Conservation (phyloP, 2,888 invertebrate species). For the Tetramorium bicarinatum region DNA sequence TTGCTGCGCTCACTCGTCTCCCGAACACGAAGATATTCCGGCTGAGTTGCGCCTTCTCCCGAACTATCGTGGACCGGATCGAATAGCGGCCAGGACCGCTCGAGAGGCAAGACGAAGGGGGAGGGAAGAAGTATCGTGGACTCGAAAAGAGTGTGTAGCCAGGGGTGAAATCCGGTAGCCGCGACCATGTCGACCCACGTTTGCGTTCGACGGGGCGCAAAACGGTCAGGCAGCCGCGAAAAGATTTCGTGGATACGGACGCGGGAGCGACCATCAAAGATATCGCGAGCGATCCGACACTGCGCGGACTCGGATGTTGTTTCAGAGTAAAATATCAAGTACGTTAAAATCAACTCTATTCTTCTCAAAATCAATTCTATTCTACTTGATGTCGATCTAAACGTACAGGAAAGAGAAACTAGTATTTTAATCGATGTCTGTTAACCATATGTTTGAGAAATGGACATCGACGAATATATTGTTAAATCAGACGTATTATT, state of each 20-base stretch:
- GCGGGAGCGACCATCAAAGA: constrained; percentile 46
- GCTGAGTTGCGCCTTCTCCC: constrained; percentile 82
- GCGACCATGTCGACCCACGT: constrained; percentile 83
- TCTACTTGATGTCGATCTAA: background rate
- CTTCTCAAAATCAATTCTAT: background rate
- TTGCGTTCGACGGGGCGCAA: constrained; percentile 82
- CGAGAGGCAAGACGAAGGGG: constrained; percentile 62
- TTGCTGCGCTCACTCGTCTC: constrained; percentile 57
- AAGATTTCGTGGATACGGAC: constrained; percentile 52
- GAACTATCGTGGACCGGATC: constrained; percentile 83
- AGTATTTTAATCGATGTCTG: background rate
- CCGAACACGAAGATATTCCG: constrained; percentile 81
- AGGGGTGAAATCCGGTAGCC: constrained; percentile 86
- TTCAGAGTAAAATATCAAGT: constrained; percentile 11
- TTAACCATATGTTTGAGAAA: background rate
- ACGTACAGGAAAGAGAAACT: background rate
- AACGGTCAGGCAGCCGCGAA: constrained; percentile 68
- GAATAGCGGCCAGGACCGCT: constrained; percentile 79
- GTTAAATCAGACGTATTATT: background rate
- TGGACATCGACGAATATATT: background rate
- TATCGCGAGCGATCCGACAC: constrained; percentile 13
- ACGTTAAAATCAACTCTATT: background rate
- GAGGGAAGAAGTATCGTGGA: constrained; percentile 76
- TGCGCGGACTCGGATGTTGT: constrained; percentile 7
- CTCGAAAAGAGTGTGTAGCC: constrained; percentile 80